Evolutionary conservation across 2,797 vertebrate species (phyloP).

Genomic region (Acanthurus lineatus): DNA sequence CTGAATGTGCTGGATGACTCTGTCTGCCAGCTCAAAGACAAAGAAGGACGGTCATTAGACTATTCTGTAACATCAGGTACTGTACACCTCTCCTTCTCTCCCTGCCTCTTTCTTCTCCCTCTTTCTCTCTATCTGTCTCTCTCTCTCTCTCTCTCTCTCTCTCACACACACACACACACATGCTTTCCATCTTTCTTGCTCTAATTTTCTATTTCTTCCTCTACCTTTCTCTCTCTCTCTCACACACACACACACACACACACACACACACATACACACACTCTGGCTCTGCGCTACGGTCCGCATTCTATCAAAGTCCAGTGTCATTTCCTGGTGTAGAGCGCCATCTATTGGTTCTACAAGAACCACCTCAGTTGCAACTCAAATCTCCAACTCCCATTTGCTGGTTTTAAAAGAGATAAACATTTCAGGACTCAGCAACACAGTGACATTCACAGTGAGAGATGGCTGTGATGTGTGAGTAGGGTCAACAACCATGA

Average conservation of each 20-base stretch:
- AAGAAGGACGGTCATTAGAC: conserved; percentile 85
- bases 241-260: conserved; percentile 21
- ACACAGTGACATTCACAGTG: background rate
- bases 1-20: conserved; percentile 83
- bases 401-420: conserved; percentile 16
- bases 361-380: conserved; percentile 17
- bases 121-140: conserved; percentile 11
- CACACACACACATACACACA: conserved; percentile 29
- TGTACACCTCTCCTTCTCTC: conserved; percentile 57
- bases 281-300: conserved; percentile 34
- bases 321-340: conserved; percentile 73
- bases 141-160: conserved; percentile 19
- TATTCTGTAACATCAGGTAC: conserved; percentile 81
- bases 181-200: conserved; percentile 69
- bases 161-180: conserved; percentile 27
- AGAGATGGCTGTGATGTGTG: conserved; percentile 28
- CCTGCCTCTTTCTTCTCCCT: background rate
- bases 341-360: conserved; percentile 75
- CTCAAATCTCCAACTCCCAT: background rate
- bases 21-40: conserved; percentile 84
- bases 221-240: conserved; percentile 29
- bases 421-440: conserved; percentile 31
- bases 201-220: conserved; percentile 55
- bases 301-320: conserved; percentile 40
- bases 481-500: conserved; percentile 12